Evolutionary conservation across 1,140 invertebrate species (phyloP), one percentile per base, ranked within the genome.

Genomic region (Hycleus cichorii): DNA sequence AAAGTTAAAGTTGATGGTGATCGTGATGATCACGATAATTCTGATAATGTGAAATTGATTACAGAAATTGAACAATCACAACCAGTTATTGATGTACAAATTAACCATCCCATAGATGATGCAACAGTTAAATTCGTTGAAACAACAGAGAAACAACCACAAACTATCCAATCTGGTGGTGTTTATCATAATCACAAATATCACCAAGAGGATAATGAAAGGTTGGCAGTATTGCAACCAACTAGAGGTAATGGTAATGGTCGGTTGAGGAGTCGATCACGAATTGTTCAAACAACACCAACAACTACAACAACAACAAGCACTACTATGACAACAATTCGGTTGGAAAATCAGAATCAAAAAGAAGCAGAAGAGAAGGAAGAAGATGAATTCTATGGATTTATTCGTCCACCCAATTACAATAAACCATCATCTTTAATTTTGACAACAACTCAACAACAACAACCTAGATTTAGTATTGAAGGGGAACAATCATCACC

Each of bases 381-480:
- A 47, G 64, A 68, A 56, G 53, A 63, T 48, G 55, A 68, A 52
- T 72, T 69, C 45, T 74, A 68, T 59, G 72, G 72, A 8, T 74
- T 74, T 50, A 68, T 72, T 48, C 63, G 70, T 32, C 72, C 72
- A 25, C 11, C 11, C 3, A 65, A 50, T 43, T 72, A 66, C 49
- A 59, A 53, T 24, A 62, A 58, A 56, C 52, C 58, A 44, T 43
- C 58, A 5, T 32, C 48, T 4, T 40, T 55, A 56, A 46, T 54
- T 11, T 27, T 53, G 9, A 50, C 44, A 42, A 39, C 46, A 40
- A 57, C 55, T 3, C 47, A 57, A 49, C 47, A 49, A 49, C 47
- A 18, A 18, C 18, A 18, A 49, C 42, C 32, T 48, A 63, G 39
- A 27, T 54, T 12, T 43, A 40, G 2, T n/a, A 44, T 46, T 39